These are phyloP conservation scores for Mionectes macconnelli DNA, from an alignment of 2,113 vertebrate genomes.

Conservation along the genomic window DNA sequence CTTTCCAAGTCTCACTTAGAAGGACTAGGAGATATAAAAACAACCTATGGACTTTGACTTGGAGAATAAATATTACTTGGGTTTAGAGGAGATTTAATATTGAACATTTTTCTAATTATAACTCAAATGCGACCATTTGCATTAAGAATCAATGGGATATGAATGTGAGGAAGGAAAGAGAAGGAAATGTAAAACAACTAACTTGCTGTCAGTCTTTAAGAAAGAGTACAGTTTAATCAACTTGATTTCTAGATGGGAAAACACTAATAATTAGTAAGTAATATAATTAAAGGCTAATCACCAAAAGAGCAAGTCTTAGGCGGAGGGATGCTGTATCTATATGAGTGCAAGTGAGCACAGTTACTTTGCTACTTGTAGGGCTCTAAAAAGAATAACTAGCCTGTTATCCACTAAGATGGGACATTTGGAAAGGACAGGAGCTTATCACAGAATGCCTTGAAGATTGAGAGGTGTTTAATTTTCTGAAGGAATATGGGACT, in stretches of 20 bases:
- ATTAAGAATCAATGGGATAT: background rate
- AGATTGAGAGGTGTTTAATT: background rate
- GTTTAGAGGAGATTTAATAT: background rate
- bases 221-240: background rate
- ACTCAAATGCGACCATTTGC: background rate
- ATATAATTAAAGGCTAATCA: background rate
- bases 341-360: background rate
- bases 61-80: background rate
- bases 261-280: background rate
- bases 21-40: background rate
- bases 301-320: background rate
- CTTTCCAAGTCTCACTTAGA: background rate
- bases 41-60: background rate
- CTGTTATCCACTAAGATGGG: background rate
- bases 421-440: accelerated
- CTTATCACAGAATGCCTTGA: background rate
- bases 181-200: background rate
- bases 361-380: background rate
- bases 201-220: background rate
- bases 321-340: background rate
- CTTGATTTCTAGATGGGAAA: background rate
- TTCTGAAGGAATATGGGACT: background rate
- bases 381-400: background rate
- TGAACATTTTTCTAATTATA: background rate
- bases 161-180: background rate